Conservation (phyloP, 2,113 vertebrate genomes). For the Synchiropus splendidus region DNA sequence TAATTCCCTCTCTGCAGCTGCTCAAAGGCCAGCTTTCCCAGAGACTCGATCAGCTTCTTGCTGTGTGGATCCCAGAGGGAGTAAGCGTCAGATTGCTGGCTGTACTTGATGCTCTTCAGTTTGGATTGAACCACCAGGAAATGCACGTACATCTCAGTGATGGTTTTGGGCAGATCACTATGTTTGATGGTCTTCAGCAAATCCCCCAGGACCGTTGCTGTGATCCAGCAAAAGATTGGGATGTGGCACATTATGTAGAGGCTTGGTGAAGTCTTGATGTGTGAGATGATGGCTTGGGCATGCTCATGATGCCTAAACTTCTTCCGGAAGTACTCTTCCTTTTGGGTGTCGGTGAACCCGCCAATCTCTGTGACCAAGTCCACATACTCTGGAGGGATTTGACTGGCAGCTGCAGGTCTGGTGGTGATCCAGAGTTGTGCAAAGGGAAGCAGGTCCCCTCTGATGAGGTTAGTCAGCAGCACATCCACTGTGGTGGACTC, state of each 20-base stretch:
- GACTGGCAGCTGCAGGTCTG: neutral
- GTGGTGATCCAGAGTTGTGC: constrained; percentile 1
- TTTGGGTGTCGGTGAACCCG: neutral
- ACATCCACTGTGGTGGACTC: neutral
- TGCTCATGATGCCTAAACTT: neutral
- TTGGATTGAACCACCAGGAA: neutral
- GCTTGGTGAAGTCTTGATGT: constrained; percentile 1
- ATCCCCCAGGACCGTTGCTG: neutral
- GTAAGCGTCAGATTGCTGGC: too few species aligned
- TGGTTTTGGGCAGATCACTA: neutral
- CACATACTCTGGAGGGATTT: neutral
- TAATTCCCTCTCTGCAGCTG: neutral
- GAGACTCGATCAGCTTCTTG: neutral
- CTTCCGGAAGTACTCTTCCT: neutral
- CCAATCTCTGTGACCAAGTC: neutral
- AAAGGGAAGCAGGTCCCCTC: constrained; percentile 1
- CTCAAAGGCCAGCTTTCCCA: neutral
- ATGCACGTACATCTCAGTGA: constrained; percentile 1
- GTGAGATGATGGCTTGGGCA: neutral
- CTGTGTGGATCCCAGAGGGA: neutral
- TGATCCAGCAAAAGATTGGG: constrained; percentile 5
- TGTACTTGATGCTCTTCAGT: neutral
- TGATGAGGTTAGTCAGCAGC: constrained; percentile 2
- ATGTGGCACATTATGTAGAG: constrained; percentile 2
- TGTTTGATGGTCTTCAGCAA: neutral